phyloP scores from a whole-genome alignment of 2,113 vertebrate genomes.

The Protobothrops flavoviridis region DNA sequence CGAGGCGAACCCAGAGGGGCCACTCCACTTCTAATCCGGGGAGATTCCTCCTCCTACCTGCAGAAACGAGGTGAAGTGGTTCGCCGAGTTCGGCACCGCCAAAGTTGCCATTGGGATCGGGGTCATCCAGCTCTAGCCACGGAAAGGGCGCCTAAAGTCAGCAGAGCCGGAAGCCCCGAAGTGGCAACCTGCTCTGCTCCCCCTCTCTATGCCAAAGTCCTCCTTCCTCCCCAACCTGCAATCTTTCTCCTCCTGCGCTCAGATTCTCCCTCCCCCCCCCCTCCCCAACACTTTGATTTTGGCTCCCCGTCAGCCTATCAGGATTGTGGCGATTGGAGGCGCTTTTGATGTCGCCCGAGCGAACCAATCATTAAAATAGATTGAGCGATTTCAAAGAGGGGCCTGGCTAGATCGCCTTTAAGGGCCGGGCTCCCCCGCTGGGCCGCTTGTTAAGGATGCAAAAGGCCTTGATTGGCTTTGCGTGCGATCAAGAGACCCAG shows the following conservation, averaged over 20 bases:
- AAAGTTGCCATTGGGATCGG: background rate
- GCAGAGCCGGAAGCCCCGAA: background rate
- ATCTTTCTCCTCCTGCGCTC: background rate
- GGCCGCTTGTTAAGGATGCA: constrained; percentile 74
- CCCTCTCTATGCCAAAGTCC: background rate
- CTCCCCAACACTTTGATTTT: constrained; percentile 15
- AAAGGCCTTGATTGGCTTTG: constrained; percentile 40
- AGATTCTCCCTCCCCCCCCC: background rate
- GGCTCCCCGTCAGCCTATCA: constrained; percentile 52
- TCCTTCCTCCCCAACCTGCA: background rate
- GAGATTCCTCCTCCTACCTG: constrained; percentile 68
- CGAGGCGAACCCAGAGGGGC: background rate
- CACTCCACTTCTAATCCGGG: background rate
- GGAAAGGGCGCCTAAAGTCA: background rate
- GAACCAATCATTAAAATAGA: constrained; percentile 70
- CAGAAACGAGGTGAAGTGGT: constrained; percentile 77
- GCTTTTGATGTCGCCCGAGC: constrained; percentile 62
- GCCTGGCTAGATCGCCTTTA: constrained; percentile 73
- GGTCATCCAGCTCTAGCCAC: constrained; percentile 75
- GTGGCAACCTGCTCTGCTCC: background rate
- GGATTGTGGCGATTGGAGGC: constrained; percentile 22
- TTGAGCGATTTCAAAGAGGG: constrained; percentile 73
- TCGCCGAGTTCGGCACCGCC: constrained; percentile 67
- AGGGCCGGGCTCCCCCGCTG: constrained; percentile 76
- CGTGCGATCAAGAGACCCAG: constrained; percentile 18